Evolutionary conservation across 2,113 vertebrate species (phyloP).

Genomic region (chimpanzee (Pan troglodytes)): NHGRI_mPanTro3-v2.1_pri NC_072415.2:56584001-56584500

Average conservation of each 20-base stretch:
- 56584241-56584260: neutral
- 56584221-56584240: neutral
- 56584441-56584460: neutral
- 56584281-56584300: neutral
- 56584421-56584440: neutral
- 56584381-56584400: neutral
- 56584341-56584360: neutral
- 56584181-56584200: neutral
- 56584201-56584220: neutral
- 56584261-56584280: neutral
- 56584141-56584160: neutral
- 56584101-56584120: neutral
- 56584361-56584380: neutral
- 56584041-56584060: neutral
- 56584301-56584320: neutral
- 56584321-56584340: neutral
- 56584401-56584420: neutral
- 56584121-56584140: neutral
- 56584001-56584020: neutral
- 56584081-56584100: constrained; percentile 18
- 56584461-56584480: too few relatives aligned
- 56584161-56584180: neutral
- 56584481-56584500: neutral
- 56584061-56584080: neutral
- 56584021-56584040: neutral